Conservation (phyloP, 2,797 vertebrate species). For the Cossypha polioptera region DNA sequence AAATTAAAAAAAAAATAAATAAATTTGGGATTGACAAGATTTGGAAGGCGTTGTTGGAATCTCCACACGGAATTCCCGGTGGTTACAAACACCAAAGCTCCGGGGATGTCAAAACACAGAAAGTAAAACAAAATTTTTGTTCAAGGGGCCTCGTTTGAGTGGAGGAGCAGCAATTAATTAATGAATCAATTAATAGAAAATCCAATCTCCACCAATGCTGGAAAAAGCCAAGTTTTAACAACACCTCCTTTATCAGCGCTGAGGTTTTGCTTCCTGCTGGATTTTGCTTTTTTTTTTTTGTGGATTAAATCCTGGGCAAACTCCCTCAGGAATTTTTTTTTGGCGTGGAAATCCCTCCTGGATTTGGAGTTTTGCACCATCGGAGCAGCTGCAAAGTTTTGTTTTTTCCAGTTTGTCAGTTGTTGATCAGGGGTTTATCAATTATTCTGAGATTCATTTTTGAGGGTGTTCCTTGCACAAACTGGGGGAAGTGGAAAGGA, state of each 20-base stretch:
- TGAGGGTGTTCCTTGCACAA: too few relatives aligned
- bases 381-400: neutral
- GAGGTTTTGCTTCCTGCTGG: slow-evolving; percentile 10
- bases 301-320: neutral
- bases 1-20: neutral
- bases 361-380: neutral
- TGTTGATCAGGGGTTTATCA: too few relatives aligned
- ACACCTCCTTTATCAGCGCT: neutral
- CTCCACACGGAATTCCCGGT: neutral
- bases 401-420: neutral
- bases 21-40: fast-evolving
- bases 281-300: neutral
- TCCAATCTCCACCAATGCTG: neutral
- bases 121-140: neutral
- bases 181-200: neutral
- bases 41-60: neutral
- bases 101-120: neutral
- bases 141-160: too few relatives aligned
- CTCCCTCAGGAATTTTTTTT: neutral
- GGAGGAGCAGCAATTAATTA: neutral
- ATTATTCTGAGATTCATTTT: neutral
- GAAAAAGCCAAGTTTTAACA: neutral
- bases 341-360: neutral
- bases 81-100: neutral
- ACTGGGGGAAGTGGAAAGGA: too few relatives aligned